These are phyloP conservation scores for Drosophila nr. fundita DNA, from an alignment of 2,888 invertebrate species.

Conservation along the genomic window DNA sequence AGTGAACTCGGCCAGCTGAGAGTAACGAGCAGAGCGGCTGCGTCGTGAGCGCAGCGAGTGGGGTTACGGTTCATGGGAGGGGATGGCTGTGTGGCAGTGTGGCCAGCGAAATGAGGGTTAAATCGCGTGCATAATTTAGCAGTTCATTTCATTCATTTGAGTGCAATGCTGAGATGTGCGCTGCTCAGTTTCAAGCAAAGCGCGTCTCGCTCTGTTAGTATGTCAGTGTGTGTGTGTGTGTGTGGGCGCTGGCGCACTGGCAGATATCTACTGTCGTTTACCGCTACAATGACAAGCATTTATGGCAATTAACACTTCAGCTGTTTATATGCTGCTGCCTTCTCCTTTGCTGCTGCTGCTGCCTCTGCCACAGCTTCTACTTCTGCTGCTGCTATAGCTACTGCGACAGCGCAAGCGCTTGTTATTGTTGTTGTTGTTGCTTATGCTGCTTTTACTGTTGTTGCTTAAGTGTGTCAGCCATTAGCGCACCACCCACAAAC, in stretches of 20 bases:
- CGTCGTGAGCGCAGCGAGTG: conserved; percentile 7
- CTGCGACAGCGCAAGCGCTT: conserved; percentile 43
- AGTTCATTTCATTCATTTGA: conserved; percentile 82
- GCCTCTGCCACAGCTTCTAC: conserved; percentile 27
- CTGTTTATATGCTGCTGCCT: conserved; percentile 82
- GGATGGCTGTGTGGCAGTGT: conserved; percentile 49
- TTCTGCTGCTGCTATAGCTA: conserved; percentile 16
- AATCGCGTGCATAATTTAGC: conserved; percentile 83
- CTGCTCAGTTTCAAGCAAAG: conserved; percentile 35
- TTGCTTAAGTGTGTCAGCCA: conserved; percentile 78
- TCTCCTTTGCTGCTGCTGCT: conserved; percentile 37
- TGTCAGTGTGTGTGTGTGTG: conserved; percentile 19
- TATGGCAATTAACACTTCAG: conserved; percentile 86
- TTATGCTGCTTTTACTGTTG: conserved; percentile 44
- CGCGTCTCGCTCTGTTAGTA: conserved; percentile 25
- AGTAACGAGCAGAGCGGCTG: conserved; percentile 14
- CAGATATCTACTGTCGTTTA: conserved; percentile 84
- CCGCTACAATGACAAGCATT: conserved; percentile 85
- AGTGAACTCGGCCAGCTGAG: conserved; percentile 56
- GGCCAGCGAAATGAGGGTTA: conserved; percentile 76
- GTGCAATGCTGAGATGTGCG: conserved; percentile 71
- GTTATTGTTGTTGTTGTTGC: conserved; percentile 22
- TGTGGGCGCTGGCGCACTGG: conserved; percentile 73
- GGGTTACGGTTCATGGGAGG: neutral
- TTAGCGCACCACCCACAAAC: conserved; percentile 66